Percentiles rank a stretch among this genome's conserved stretches.
Evolutionary conservation across 2,888 invertebrate species (phyloP).

Genomic region (Brachylomia viminalis): DNA sequence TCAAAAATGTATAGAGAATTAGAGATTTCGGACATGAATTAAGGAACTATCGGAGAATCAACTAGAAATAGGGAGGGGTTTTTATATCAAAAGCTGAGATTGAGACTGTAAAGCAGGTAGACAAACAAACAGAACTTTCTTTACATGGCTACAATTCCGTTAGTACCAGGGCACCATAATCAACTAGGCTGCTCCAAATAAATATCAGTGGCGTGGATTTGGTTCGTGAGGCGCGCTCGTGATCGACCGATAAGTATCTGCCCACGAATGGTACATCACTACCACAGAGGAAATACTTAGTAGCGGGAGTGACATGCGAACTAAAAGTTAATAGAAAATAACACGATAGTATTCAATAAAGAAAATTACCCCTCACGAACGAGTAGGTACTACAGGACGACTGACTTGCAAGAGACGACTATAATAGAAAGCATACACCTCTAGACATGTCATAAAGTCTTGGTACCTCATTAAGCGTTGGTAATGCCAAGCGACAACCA

Average conservation of each 20-base stretch:
- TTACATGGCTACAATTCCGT: conserved; percentile 46
- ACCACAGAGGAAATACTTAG: conserved; percentile 56
- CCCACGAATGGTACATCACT: conserved; percentile 70
- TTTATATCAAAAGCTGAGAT: neutral
- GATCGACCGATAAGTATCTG: conserved; percentile 72
- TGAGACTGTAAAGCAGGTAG: neutral
- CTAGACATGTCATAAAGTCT: neutral
- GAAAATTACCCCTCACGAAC: conserved; percentile 22
- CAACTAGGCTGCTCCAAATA: conserved; percentile 66
- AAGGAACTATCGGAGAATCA: neutral
- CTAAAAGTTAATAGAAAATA: conserved; percentile 58
- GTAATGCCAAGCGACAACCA: neutral
- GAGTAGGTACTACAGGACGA: neutral
- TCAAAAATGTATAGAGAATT: neutral
- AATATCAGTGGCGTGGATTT: conserved; percentile 70
- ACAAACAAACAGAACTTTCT: conserved; percentile 49
- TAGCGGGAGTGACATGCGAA: conserved; percentile 63
- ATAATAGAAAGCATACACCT: neutral
- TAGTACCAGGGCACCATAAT: conserved; percentile 62
- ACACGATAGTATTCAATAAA: conserved; percentile 37
- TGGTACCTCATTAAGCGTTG: neutral
- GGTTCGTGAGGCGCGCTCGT: conserved; percentile 69
- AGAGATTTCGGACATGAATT: neutral
- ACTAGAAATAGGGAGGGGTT: neutral
- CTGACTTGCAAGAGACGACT: neutral